These are phyloP conservation scores for Sycophila sp. DNA, from an alignment of 1,140 invertebrate species.

Conservation along the genomic window DNA sequence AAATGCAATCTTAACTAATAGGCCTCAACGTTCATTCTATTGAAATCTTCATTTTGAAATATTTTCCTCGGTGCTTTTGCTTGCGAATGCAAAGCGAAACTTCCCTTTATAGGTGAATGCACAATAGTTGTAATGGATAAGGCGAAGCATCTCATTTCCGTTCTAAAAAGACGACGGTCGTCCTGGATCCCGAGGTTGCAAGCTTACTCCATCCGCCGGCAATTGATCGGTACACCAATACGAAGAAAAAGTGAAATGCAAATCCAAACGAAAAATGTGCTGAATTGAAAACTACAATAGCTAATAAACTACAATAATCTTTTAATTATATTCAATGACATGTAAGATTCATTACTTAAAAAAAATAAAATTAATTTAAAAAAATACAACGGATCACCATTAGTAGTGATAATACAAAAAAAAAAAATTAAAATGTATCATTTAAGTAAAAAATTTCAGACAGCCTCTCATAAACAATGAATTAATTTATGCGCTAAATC, in stretches of 20 bases:
- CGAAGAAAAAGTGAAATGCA: no score
- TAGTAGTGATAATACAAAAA: no score
- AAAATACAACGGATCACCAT: no score
- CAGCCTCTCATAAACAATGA: no score
- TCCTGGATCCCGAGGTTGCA: background rate
- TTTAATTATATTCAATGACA: no score
- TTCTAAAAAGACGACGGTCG: background rate
- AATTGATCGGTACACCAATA: no score
- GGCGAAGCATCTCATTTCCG: conserved; percentile 8
- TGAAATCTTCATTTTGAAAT: background rate
- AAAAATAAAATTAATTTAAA: no score
- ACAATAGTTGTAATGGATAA: conserved; percentile 5
- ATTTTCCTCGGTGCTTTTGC: background rate
- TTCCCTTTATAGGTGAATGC: background rate
- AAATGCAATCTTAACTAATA: background rate
- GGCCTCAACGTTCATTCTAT: no score
- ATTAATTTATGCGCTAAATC: no score
- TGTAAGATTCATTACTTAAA: no score
- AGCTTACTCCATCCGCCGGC: background rate
- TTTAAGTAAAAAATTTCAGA: no score
- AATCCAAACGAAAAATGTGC: background rate
- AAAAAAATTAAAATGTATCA: no score
- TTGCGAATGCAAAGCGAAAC: background rate
- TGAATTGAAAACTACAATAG: background rate
- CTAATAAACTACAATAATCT: background rate